Evolutionary conservation across 2,797 vertebrate genomes (phyloP), one percentile per base, ranked within the genome.

Genomic region (Artibeus jamaicensis): DNA sequence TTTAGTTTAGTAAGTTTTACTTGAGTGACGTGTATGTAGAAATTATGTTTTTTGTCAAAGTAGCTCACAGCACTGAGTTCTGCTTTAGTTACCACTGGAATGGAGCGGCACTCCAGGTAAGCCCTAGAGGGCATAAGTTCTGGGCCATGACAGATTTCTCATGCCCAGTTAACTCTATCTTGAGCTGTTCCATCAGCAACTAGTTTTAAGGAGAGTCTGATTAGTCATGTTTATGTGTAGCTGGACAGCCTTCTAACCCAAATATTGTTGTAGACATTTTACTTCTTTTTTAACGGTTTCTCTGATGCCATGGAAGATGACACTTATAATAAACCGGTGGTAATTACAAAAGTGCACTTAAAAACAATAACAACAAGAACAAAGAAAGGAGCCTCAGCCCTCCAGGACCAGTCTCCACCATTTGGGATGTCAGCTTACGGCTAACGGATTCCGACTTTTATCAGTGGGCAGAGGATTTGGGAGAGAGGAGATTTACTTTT

Each of bases 1-100:
- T 93, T 89, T 67, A 88, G 24, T 73, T 26, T 10, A 48, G 7
- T 65, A 32, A 19, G 91, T 84, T 95, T 91, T 34, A 62, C 21
- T n/a, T 48, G 37, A 76, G 10, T 79, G 18, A 70, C 34, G 44
- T 12, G 11, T 5, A 62, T 87, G 22, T 42, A n/a, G 89, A 89
- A 46, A 65, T 11, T 37, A 26, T 12, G 9, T 21, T 32, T 37
- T 42, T 71, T 37, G 18, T 44, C 37, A 57, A 86, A 95, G 34
- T 89, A 70, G 55, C 10, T 79, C 42, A 53, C 0, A 37, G 8
- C 3, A 71, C 46, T 44, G 53, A 57, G 16, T 81, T 81, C 19
- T 70, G 15, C n/a, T 68, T 96, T 81, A 65, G 5, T 26, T 78
- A 48, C 55, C 12, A 78, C 1, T 89, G 15, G 5, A 24, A 9